These are phyloP conservation scores for Copidosoma floridanum DNA, from an alignment of 1,140 invertebrate genomes.

Conservation along the genomic window DNA sequence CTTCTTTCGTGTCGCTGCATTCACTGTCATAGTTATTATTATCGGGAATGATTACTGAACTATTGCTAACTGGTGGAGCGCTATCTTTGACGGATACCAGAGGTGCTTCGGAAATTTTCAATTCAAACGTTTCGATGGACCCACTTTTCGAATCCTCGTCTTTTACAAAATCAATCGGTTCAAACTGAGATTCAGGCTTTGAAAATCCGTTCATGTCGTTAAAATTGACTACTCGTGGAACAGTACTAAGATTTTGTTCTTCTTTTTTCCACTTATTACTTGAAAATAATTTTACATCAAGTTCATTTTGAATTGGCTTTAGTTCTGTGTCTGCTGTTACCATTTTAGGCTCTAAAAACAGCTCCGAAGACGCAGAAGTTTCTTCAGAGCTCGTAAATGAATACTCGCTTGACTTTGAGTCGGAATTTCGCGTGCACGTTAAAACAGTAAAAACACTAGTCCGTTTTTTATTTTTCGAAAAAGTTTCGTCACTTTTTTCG, in stretches of 20 bases:
- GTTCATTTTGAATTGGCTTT: too few species aligned
- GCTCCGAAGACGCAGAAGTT: slow-evolving; percentile 6
- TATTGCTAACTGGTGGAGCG: slow-evolving; percentile 6
- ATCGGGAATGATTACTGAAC: neutral
- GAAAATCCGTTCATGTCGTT: neutral
- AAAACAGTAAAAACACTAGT: slow-evolving; percentile 11
- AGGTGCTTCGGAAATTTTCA: slow-evolving; percentile 43
- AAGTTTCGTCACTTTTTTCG: neutral
- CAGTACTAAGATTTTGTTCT: neutral
- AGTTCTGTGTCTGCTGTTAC: too few species aligned
- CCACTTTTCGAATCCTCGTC: neutral
- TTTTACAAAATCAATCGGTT: slow-evolving; percentile 4
- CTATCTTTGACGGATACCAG: slow-evolving; percentile 33
- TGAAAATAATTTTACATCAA: too few species aligned
- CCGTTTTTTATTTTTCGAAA: slow-evolving; percentile 6
- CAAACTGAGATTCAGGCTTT: slow-evolving; percentile 7
- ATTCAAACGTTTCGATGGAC: slow-evolving; percentile 36
- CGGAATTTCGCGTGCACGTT: too few species aligned
- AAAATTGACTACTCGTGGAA: neutral
- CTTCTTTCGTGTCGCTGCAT: neutral
- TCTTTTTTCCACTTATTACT: too few species aligned
- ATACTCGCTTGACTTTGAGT: neutral
- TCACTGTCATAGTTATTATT: neutral
- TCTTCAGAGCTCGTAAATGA: slow-evolving; percentile 1
- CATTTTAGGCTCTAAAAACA: neutral